A percentile compares a stretch with the other conserved stretches of the same genome.
These are phyloP conservation scores for Dendrocopos noguchii DNA, from an alignment of 2,113 vertebrate genomes.

Conservation along the genomic window DNA sequence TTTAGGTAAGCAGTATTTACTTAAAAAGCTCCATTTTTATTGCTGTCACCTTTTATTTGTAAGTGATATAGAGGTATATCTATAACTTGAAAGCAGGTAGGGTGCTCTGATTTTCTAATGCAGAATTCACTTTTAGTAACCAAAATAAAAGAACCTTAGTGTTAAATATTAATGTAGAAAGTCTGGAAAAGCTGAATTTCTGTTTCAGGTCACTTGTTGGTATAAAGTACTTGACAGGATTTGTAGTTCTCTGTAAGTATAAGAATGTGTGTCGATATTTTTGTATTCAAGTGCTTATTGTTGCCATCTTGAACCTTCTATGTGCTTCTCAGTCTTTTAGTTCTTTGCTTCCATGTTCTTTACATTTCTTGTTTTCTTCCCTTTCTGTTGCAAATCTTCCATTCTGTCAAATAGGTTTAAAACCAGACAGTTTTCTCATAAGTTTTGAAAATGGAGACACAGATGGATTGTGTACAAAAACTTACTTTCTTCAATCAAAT, in stretches of 20 bases:
- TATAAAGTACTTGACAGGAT: neutral
- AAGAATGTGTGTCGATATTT: neutral
- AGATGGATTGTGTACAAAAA: neutral
- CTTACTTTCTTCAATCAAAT: neutral
- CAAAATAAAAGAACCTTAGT: neutral
- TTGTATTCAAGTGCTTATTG: neutral
- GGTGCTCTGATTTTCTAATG: neutral
- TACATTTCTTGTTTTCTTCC: neutral
- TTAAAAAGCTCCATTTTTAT: neutral
- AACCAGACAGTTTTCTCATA: neutral
- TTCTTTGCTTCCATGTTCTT: neutral
- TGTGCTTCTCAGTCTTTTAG: neutral
- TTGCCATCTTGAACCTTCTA: neutral
- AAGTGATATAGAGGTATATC: neutral
- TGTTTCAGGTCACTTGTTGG: slow-evolving; percentile 11
- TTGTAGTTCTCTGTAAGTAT: neutral
- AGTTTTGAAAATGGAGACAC: neutral
- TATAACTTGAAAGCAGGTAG: neutral
- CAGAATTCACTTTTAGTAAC: neutral
- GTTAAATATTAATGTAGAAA: slow-evolving; percentile 20
- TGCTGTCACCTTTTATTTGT: neutral
- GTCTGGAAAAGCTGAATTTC: neutral
- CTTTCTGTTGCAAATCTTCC: neutral
- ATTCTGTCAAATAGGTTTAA: neutral
- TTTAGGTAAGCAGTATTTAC: neutral